These are phyloP conservation scores for Stichodactyla helianthus DNA, from an alignment of 64 coral and sea anemone genomes.

Conservation along the genomic window DNA sequence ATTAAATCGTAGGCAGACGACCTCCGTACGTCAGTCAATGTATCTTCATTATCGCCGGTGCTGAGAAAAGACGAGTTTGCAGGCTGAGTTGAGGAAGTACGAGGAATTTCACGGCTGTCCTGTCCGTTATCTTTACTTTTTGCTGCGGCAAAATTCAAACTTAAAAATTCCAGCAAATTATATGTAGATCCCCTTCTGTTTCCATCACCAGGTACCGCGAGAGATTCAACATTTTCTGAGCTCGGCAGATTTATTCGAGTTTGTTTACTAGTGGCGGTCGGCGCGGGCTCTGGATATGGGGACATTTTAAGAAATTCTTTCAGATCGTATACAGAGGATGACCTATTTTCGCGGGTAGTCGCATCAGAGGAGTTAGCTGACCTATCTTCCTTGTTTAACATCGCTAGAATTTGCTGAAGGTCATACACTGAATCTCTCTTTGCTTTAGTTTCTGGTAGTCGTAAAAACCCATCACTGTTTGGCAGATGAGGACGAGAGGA, in stretches of 20 bases:
- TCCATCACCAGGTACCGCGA: neutral
- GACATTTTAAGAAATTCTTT: conserved; percentile 57
- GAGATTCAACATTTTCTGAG: neutral
- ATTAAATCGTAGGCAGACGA: conserved; percentile 61
- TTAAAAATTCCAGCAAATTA: conserved; percentile 50
- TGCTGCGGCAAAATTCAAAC: neutral
- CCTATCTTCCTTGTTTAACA: conserved; percentile 54
- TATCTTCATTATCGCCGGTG: neutral
- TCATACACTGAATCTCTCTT: conserved; percentile 73
- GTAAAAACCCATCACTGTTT: neutral
- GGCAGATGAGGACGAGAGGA: neutral
- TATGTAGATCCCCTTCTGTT: conserved; percentile 58
- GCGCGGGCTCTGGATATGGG: conserved; percentile 11
- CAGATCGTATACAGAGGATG: conserved; percentile 66
- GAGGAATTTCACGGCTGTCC: neutral
- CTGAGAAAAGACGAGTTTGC: neutral
- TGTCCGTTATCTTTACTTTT: neutral
- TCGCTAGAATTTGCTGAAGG: conserved; percentile 65
- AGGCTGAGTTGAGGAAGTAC: neutral
- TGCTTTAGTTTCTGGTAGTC: neutral
- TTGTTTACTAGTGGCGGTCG: neutral
- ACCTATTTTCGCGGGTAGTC: conserved; percentile 2
- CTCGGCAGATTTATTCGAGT: neutral
- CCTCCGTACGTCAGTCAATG: neutral
- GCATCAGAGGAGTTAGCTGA: neutral